Evolutionary conservation across 2,888 invertebrate species (phyloP), one percentile per base, ranked within the genome.

Genomic region (Chironomus tentans): DNA sequence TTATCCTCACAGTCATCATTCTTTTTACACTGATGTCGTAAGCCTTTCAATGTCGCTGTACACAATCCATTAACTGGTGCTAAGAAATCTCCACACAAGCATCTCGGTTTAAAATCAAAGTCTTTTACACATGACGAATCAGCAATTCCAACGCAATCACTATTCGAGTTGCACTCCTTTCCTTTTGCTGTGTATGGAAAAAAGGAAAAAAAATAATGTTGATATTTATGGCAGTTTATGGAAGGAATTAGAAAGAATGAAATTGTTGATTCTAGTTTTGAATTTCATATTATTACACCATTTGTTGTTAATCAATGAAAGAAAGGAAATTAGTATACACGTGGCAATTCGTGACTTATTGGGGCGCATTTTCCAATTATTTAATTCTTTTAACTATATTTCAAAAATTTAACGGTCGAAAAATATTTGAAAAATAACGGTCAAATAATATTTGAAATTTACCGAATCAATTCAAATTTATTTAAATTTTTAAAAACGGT

Each of bases 11-110:
- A 74, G 1, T 74, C 76, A 28, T 76, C 69, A 18, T 10, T 56
- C 1, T 18, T 15, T 2, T 38, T 10, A 50, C 68, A 76, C 24
- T 38, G 24, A 61, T 76, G 69, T 2, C 50, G 38, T n/a, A 76
- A 28, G 91, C 91, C 87, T 87, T 90, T 90, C 50, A 85, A 85
- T 78, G 87, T 87, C 73, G 88, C 86, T 68, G 86, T 86, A 80
- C 91, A 91, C 68, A 87, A 85, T 7, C 91, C 91, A 79, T 91
- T 91, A 7, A 86, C 81, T 0, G 91, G 91, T 0, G 89, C 86
- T 2, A 86, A 83, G 81, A 90, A 90, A 83, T 91, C 90, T 0
- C 90, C 90, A 78, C 91, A 91, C 0, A 91, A 86, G 79, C 91
- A 91, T 5, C 90, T 85, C 15, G 86, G 85, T 78, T 86, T 86